Percentiles rank a stretch among this genome's conserved stretches.
phyloP scores from a whole-genome alignment of 2,113 vertebrate species.

The Ibidorhyncha struthersii region DNA sequence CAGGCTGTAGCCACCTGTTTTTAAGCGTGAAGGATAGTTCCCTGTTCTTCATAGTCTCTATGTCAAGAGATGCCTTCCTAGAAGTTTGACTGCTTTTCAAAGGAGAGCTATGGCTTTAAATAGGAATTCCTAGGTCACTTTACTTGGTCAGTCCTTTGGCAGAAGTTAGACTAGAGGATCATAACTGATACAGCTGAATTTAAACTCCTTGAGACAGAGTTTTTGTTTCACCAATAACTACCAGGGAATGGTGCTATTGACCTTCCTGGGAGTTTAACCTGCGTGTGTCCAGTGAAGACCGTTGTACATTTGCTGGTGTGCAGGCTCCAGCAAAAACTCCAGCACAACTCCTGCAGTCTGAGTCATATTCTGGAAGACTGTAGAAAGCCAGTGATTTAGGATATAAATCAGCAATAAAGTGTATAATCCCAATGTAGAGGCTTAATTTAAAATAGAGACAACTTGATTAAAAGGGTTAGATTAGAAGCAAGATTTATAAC shows the following conservation, averaged over 20 bases:
- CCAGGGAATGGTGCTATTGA: not conserved
- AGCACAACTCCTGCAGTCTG: not conserved
- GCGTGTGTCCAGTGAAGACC: not conserved
- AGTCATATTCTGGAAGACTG: not conserved
- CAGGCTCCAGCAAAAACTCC: not conserved
- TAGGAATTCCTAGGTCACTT: not conserved
- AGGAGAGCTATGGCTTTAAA: not conserved
- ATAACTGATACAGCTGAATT: not conserved
- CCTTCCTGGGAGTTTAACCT: not conserved
- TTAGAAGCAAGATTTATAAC: not conserved
- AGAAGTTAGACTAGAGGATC: not conserved
- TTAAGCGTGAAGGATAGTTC: not conserved
- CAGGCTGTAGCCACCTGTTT: not conserved
- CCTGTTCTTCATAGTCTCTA: not conserved
- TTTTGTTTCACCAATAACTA: not conserved
- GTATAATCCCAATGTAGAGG: not conserved
- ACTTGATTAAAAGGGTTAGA: not conserved
- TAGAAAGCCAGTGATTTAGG: not conserved
- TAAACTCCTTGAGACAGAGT: not conserved
- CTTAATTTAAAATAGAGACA: constrained; percentile 15
- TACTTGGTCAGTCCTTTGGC: not conserved
- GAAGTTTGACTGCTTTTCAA: not conserved
- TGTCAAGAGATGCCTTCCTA: not conserved
- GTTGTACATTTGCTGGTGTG: not conserved
- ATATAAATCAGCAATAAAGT: not conserved